phyloP scores from a whole-genome alignment of 2,888 invertebrate species.

The Ormyrus rosae region DNA sequence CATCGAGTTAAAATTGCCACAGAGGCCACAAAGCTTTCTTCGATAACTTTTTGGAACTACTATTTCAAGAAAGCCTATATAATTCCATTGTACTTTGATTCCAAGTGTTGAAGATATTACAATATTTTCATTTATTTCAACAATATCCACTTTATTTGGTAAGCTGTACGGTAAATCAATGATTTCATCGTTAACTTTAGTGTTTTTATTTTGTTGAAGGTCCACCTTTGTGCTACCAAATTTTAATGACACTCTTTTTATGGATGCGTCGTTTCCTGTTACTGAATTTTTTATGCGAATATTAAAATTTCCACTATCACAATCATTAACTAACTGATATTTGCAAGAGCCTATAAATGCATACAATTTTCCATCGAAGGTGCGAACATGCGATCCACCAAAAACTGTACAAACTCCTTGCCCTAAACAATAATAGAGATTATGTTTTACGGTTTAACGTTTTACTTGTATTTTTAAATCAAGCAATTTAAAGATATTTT shows the following conservation, averaged over 20 bases:
- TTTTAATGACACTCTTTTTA: conserved; percentile 89
- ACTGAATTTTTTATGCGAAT: conserved; percentile 77
- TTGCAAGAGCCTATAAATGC: conserved; percentile 96
- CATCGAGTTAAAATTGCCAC: conserved; percentile 94
- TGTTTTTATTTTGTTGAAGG: conserved; percentile 89
- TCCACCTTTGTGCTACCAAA: conserved; percentile 85
- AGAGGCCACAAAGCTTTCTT: conserved; percentile 90
- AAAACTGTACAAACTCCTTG: conserved; percentile 88
- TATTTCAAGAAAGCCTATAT: conserved; percentile 92
- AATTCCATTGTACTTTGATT: conserved; percentile 93
- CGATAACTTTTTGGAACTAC: conserved; percentile 86
- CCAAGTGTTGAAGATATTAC: conserved; percentile 84
- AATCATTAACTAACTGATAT: conserved; percentile 92
- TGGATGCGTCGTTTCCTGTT: conserved; percentile 93
- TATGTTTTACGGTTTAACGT: neutral
- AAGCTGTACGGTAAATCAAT: conserved; percentile 83
- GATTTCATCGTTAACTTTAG: conserved; percentile 89
- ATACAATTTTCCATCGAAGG: conserved; percentile 95
- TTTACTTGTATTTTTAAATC: neutral
- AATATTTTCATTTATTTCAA: conserved; percentile 81
- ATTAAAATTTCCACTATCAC: conserved; percentile 86
- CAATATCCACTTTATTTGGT: conserved; percentile 77
- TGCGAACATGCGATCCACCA: conserved; percentile 96
- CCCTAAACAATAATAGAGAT: conserved; percentile 15
- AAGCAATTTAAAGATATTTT: neutral